Percentiles rank a stretch among this genome's conserved stretches.
phyloP scores from a whole-genome alignment of 2,113 vertebrate species.

The Pongo abelii region DNA sequence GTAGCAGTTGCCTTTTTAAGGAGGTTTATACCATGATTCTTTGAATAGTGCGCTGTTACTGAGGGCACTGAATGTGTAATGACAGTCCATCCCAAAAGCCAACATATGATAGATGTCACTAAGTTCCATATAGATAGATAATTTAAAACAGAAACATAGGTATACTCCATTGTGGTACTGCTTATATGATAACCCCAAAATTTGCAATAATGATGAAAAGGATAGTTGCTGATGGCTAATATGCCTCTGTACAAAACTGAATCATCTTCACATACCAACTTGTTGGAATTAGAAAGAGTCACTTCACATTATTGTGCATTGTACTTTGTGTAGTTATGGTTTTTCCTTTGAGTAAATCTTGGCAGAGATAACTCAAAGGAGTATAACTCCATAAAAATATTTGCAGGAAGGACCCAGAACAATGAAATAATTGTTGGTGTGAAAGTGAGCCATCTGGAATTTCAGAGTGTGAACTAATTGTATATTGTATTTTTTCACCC shows the following conservation, averaged over 20 bases:
- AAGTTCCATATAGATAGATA: neutral
- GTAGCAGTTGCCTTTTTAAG: neutral
- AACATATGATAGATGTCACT: neutral
- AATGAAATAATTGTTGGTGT: slow-evolving; percentile 61
- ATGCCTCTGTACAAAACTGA: neutral
- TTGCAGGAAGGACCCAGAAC: slow-evolving; percentile 28
- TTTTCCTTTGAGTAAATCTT: slow-evolving; percentile 58
- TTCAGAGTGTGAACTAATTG: slow-evolving; percentile 66
- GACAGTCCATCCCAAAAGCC: neutral
- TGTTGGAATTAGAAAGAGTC: neutral
- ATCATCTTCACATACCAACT: neutral
- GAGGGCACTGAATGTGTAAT: neutral
- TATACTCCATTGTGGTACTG: too few relatives aligned
- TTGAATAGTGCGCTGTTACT: neutral
- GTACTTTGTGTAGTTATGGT: neutral
- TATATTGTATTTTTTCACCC: slow-evolving; percentile 34
- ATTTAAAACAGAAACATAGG: neutral
- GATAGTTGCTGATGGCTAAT: neutral
- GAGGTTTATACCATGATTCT: neutral
- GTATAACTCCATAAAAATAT: slow-evolving; percentile 23
- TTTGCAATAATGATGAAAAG: slow-evolving; percentile 1
- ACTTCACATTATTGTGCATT: neutral
- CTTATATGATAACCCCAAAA: neutral
- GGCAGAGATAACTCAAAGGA: slow-evolving; percentile 50
- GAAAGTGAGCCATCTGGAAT: slow-evolving; percentile 59